Evolutionary conservation across 2,113 vertebrate species (phyloP).

Genomic region (Xerus inauris): DNA sequence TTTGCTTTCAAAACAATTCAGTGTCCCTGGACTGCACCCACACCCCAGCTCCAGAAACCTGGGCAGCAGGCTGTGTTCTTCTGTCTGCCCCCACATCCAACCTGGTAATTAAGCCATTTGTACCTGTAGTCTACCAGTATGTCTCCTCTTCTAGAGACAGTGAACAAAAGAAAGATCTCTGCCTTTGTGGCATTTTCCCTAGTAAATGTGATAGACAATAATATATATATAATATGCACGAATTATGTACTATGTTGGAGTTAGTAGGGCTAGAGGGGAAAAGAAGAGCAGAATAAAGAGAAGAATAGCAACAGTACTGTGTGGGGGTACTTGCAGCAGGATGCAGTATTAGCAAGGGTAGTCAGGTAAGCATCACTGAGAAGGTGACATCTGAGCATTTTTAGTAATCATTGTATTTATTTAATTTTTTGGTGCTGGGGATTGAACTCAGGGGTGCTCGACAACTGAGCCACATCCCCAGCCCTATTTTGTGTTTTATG

Average conservation of each 20-base stretch:
- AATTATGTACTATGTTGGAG: background rate
- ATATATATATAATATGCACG: background rate
- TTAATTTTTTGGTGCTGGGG: too few species aligned
- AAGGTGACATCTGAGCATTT: background rate
- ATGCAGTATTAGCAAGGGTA: background rate
- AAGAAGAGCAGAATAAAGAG: background rate
- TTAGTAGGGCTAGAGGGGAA: background rate
- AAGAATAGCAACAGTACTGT: background rate
- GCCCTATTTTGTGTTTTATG: too few species aligned
- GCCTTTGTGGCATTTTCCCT: background rate
- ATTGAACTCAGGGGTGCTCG: too few species aligned
- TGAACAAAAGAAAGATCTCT: background rate
- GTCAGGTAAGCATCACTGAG: background rate
- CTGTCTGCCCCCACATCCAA: background rate
- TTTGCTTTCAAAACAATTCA: background rate
- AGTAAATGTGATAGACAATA: background rate
- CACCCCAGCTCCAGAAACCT: background rate
- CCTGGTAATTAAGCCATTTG: background rate
- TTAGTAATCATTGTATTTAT: too few species aligned
- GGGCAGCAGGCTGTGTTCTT: background rate
- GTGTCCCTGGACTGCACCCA: background rate
- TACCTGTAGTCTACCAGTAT: background rate
- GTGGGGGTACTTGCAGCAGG: background rate
- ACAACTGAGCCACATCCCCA: too few species aligned
- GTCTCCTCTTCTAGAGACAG: background rate